phyloP scores from a whole-genome alignment of 53 echinoderm and acorn worm species.

The Patiria pectinifera region DNA sequence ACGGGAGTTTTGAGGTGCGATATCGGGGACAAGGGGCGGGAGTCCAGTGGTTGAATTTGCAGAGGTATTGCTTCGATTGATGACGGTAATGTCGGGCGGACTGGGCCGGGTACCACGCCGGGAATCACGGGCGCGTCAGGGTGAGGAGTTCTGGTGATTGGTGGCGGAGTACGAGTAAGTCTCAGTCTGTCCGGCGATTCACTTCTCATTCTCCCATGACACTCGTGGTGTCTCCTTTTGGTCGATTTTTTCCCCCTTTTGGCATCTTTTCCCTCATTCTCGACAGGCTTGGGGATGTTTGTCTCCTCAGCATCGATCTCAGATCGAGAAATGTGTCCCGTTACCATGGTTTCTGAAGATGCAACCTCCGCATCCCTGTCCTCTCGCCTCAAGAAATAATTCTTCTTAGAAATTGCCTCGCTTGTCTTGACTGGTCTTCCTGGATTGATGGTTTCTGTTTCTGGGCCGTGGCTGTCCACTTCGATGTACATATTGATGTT shows the following conservation, averaged over 20 bases:
- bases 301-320: background rate
- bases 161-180: slow-evolving; percentile 49
- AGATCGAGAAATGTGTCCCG: background rate
- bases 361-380: slow-evolving; percentile 20
- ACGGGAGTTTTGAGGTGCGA: slow-evolving; percentile 17
- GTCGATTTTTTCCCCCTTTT: background rate
- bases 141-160: slow-evolving; percentile 62
- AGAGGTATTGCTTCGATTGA: slow-evolving; percentile 38
- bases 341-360: slow-evolving; percentile 12
- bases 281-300: background rate
- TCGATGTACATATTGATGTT: slow-evolving; percentile 32
- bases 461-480: background rate
- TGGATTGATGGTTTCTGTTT: background rate
- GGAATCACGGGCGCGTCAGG: slow-evolving; percentile 57
- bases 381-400: slow-evolving; percentile 38
- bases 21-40: slow-evolving; percentile 45
- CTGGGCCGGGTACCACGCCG: slow-evolving; percentile 33
- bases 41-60: slow-evolving; percentile 31
- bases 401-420: slow-evolving; percentile 54
- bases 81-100: slow-evolving; percentile 36
- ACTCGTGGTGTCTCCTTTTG: slow-evolving; percentile 15
- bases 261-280: background rate
- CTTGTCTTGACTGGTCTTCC: slow-evolving; percentile 8
- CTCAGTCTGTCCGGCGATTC: slow-evolving; percentile 9
- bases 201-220: background rate